Percentiles rank a stretch among this genome's conserved stretches.
phyloP scores from a whole-genome alignment of 1,140 invertebrate genomes.

The Camponotus floridanus region DNA sequence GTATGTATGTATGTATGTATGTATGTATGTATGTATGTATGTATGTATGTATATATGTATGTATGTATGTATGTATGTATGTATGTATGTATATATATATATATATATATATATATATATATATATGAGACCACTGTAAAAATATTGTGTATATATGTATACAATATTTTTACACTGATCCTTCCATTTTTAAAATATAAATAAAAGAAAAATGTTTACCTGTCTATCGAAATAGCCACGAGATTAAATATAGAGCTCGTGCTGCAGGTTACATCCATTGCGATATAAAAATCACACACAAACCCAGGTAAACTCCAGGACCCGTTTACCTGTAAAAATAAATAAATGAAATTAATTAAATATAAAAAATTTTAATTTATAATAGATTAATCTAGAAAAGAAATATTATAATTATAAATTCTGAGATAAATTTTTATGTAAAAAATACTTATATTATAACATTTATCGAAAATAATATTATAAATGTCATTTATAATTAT shows the following conservation, averaged over 20 bases:
- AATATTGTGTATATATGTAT: no score
- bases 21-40: no score
- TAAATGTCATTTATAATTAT: no score
- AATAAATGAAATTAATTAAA: constrained; percentile 54
- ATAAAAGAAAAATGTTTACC: constrained; percentile 88
- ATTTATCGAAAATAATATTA: neutral
- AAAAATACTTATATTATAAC: neutral
- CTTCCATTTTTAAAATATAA: neutral
- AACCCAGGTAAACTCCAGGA: constrained; percentile 95
- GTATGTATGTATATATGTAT: no score
- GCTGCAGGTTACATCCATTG: constrained; percentile 99
- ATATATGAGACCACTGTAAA: no score
- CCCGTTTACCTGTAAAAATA: constrained; percentile 91
- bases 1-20: no score
- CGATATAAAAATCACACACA: constrained; percentile 99
- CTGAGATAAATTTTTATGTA: neutral
- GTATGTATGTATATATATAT: no score
- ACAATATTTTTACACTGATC: neutral
- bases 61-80: no score
- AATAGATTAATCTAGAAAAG: neutral
- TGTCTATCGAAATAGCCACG: constrained; percentile 99
- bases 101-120: no score
- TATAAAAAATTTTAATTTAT: neutral
- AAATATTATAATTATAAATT: neutral
- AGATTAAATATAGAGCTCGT: constrained; percentile 99